Evolutionary conservation across 2,113 vertebrate genomes (phyloP).

Genomic region (Piaya cayana): DNA sequence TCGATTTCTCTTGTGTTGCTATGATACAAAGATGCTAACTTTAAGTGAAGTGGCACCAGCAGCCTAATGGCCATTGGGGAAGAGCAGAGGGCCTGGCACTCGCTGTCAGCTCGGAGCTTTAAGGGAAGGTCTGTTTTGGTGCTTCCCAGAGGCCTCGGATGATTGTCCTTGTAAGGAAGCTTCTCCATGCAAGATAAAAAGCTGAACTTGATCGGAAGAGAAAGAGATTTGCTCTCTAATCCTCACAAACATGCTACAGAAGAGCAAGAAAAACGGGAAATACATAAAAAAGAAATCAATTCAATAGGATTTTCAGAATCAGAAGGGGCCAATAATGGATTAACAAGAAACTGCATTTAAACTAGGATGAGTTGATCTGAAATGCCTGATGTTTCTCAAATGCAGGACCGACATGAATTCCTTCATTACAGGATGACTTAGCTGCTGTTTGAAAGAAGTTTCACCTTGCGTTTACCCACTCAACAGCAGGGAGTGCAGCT

Average conservation of each 20-base stretch:
- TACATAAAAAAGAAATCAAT: not conserved
- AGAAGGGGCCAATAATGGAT: not conserved
- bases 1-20: constrained; percentile 11
- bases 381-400: not conserved
- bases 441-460: not conserved
- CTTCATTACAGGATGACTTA: not conserved
- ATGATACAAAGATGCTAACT: constrained; percentile 22
- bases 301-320: not conserved
- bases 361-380: not conserved
- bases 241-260: not conserved
- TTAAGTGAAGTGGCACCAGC: not conserved
- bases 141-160: not conserved
- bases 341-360: not conserved
- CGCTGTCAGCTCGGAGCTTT: not conserved
- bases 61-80: not conserved
- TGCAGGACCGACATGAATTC: not conserved
- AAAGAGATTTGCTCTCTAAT: too few relatives aligned
- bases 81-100: not conserved
- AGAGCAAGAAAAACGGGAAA: not conserved
- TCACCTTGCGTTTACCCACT: not conserved
- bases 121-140: not conserved
- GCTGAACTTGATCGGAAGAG: not conserved
- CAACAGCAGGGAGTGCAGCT: not conserved
- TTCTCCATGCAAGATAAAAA: not conserved
- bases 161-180: not conserved